Evolutionary conservation across 2,113 vertebrate genomes (phyloP).

Genomic region (Phyllopteryx taeniolatus): DNA sequence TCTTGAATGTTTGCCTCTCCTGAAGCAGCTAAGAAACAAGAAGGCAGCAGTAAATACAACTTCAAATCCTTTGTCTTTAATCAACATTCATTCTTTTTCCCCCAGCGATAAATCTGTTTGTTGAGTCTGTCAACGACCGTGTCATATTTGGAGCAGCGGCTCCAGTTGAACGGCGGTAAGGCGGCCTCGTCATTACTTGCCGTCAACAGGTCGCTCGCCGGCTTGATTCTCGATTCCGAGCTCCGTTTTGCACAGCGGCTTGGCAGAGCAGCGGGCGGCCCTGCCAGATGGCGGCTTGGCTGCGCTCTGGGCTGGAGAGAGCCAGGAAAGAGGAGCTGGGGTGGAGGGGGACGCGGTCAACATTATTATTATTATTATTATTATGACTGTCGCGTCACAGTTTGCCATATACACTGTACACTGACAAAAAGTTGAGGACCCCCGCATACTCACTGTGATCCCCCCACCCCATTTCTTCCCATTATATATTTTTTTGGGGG

Average conservation of each 20-base stretch:
- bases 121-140: not conserved
- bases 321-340: constrained; percentile 58
- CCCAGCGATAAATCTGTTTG: not conserved
- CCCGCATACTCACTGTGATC: too few relatives aligned
- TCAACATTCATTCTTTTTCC: not conserved
- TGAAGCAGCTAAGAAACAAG: constrained; percentile 33
- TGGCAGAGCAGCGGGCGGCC: constrained; percentile 72
- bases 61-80: not conserved
- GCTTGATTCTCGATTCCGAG: constrained; percentile 77
- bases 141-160: not conserved
- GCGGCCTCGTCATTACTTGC: not conserved
- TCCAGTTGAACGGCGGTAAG: not conserved
- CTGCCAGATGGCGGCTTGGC: constrained; percentile 73
- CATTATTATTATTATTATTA: constrained; percentile 10
- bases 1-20: constrained; percentile 41
- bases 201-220: constrained; percentile 60
- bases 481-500: too few relatives aligned
- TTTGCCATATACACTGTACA: not conserved
- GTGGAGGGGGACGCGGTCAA: not conserved
- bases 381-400: not conserved
- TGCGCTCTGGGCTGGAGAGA: constrained; percentile 66
- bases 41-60: not conserved
- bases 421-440: not conserved
- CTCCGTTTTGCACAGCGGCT: constrained; percentile 87
- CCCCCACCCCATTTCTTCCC: too few relatives aligned